Percentiles rank a stretch among this genome's conserved stretches.
Conservation (phyloP, 2,113 vertebrate species). For the Eulemur macaco region DNA sequence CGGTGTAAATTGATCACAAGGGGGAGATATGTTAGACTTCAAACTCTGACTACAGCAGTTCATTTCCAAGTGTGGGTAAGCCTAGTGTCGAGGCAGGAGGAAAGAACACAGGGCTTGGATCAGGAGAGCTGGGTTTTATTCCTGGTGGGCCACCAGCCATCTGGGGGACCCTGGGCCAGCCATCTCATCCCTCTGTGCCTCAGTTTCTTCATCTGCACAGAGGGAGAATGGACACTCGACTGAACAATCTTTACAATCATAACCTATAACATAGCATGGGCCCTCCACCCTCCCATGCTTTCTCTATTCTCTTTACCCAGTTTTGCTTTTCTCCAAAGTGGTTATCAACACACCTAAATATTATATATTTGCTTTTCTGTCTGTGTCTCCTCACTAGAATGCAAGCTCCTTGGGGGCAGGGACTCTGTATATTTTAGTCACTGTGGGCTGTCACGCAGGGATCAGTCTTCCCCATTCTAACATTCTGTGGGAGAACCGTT, state of each 20-base stretch:
- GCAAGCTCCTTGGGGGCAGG: not conserved
- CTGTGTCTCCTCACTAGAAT: not conserved
- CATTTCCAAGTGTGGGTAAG: not conserved
- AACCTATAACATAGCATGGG: not conserved
- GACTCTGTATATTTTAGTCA: not conserved
- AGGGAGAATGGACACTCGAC: not conserved
- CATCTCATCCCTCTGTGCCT: not conserved
- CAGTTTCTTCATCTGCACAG: not conserved
- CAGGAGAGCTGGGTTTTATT: not conserved
- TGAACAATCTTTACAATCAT: not conserved
- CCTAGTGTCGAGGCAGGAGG: not conserved
- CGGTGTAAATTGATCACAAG: not conserved
- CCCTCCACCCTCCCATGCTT: not conserved
- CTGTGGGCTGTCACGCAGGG: accelerated
- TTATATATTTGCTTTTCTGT: not conserved
- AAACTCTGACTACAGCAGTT: not conserved
- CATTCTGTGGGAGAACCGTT: not conserved
- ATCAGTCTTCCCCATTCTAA: not conserved
- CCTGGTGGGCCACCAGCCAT: not conserved
- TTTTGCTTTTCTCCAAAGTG: not conserved
- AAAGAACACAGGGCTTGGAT: not conserved
- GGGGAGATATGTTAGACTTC: not conserved
- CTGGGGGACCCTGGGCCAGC: not conserved
- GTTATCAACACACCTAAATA: not conserved
- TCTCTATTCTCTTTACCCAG: not conserved